Percentiles rank a stretch among this genome's conserved stretches.
phyloP scores from a whole-genome alignment of 1,140 invertebrate genomes.

The Carposina sasakii region DNA sequence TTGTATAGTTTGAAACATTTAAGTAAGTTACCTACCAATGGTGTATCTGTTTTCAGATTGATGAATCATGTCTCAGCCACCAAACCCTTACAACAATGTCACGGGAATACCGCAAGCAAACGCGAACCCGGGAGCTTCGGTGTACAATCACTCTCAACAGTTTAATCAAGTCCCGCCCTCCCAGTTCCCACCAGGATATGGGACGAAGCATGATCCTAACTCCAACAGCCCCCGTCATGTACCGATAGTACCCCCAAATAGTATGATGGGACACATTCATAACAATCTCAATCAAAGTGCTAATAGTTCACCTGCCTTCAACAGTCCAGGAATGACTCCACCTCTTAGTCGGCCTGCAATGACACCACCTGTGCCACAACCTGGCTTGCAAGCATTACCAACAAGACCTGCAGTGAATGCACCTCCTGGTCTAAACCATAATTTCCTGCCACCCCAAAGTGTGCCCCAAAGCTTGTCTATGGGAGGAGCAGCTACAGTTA shows the following conservation, averaged over 20 bases:
- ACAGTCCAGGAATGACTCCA: constrained; percentile 46
- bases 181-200: constrained; percentile 39
- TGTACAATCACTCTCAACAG: constrained; percentile 33
- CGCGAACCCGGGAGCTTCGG: constrained; percentile 31
- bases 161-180: constrained; percentile 41
- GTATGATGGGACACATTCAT: constrained; percentile 28
- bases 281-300: constrained; percentile 55
- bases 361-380: constrained; percentile 30
- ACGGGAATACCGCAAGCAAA: constrained; percentile 34
- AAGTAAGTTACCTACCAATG: background rate
- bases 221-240: constrained; percentile 45
- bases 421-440: constrained; percentile 29
- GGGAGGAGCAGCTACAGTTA: constrained; percentile 27
- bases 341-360: constrained; percentile 44
- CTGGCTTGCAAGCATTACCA: constrained; percentile 43
- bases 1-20: background rate
- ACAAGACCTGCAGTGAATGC: constrained; percentile 41
- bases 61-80: constrained; percentile 61
- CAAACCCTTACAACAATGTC: constrained; percentile 52
- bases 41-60: constrained; percentile 50
- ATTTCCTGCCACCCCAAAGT: constrained; percentile 34
- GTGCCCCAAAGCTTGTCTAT: constrained; percentile 36
- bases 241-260: constrained; percentile 31
- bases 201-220: constrained; percentile 52
- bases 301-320: constrained; percentile 62